Evolutionary conservation across 1,140 invertebrate species (phyloP), one percentile per base, ranked within the genome.

Genomic region (Papilio machaon): DNA sequence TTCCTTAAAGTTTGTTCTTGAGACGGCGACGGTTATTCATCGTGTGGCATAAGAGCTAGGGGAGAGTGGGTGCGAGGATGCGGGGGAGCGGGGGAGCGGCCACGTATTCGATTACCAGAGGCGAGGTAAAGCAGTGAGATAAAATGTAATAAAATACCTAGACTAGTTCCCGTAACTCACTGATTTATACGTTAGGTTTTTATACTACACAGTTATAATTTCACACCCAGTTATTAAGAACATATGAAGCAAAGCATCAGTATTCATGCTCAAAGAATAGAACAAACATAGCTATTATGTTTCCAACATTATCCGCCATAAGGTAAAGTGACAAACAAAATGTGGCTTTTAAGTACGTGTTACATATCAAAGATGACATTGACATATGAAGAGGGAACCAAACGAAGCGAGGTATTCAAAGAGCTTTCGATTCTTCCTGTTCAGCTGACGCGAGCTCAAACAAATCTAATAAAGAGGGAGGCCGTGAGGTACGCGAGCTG

Each of bases 381-480:
- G n/a, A 73, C 73, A 47, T 46, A 38, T 46, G 43, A 73, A 13
- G 15, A 73, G 17, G 9, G 11, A 15, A 47, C 30, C 35, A 70
- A 70, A 35, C 30, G 15, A 7, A 17, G n/a, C 17, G 58, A 60
- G 17, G n/a, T 70, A 70, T 70, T 70, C 64, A 35, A 35, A 70
- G 13, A 6, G 64, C 64, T 64, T 60, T 64, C 30, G 64, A 64
- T 64, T 23, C 19, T 30, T 64, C 60, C 64, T 35, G 64, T 30
- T 70, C 64, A 35, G 64, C 64, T 38, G 64, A 13, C 64, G 23
- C 30, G 23, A 30, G 64, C 30, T 70, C 64, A 15, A 70, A 70
- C 30, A 38, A 70, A 70, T 70, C 64, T 70, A 70, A 70, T 70
- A 70, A 35, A 70, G 15, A 70, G 64, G 64, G 64, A 70, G 64